Conservation (phyloP, 2,888 invertebrate species). For the Monopis laevigella region DNA sequence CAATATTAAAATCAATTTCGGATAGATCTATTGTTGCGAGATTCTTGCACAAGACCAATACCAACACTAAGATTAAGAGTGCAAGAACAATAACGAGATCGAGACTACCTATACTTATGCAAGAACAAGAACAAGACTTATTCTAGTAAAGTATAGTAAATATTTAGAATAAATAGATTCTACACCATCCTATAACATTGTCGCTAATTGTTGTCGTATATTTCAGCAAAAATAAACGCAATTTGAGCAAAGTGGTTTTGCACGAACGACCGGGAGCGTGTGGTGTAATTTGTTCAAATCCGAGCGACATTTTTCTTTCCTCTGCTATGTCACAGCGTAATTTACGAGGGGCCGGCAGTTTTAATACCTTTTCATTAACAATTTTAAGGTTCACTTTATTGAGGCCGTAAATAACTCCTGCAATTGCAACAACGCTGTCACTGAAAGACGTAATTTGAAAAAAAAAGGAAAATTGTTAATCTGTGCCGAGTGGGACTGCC, state of each 20-base stretch:
- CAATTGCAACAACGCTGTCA: conserved; percentile 43
- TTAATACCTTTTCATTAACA: conserved; percentile 68
- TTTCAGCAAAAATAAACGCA: neutral
- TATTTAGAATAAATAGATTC: too few species aligned
- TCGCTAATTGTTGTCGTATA: too few species aligned
- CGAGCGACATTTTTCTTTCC: conserved; percentile 55
- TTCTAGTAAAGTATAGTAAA: too few species aligned
- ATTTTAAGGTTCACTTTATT: conserved; percentile 67
- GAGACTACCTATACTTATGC: too few species aligned
- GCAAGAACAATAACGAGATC: too few species aligned
- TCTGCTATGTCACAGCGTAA: conserved; percentile 53
- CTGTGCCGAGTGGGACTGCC: conserved; percentile 6
- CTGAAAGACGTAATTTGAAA: conserved; percentile 36
- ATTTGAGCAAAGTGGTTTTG: neutral
- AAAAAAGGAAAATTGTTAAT: conserved; percentile 22
- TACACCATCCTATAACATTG: too few species aligned
- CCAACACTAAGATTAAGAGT: too few species aligned
- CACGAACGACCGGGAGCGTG: conserved; percentile 15
- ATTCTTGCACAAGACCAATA: too few species aligned
- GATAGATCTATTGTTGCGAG: too few species aligned
- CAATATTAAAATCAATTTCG: too few species aligned
- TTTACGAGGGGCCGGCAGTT: conserved; percentile 58
- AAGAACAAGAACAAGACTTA: too few species aligned
- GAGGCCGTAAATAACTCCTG: conserved; percentile 61
- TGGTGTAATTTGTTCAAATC: conserved; percentile 52